Evolutionary conservation across 2,113 vertebrate genomes (phyloP).

Genomic region (Cebus imitator): DNA sequence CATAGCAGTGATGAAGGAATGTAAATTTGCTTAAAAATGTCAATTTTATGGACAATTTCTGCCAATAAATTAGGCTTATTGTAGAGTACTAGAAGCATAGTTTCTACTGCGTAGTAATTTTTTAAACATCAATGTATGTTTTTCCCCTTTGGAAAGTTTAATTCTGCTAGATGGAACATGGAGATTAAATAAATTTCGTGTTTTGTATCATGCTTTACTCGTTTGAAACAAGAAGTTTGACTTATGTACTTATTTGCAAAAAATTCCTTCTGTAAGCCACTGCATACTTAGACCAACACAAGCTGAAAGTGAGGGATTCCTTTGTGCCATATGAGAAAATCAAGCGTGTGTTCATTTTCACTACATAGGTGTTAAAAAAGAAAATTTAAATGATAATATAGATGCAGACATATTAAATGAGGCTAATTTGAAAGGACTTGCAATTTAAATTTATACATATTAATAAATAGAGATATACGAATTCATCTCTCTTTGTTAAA

Average conservation of each 20-base stretch:
- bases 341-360: background rate
- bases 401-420: background rate
- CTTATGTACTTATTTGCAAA: background rate
- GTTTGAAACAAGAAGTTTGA: background rate
- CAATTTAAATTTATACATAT: background rate
- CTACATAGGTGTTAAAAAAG: background rate
- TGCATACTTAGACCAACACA: background rate
- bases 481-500: background rate
- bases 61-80: conserved; percentile 28
- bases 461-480: background rate
- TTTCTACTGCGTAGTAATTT: background rate
- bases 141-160: conserved; percentile 1
- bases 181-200: conserved; percentile 7
- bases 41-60: background rate
- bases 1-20: background rate
- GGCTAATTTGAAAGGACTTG: background rate
- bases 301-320: background rate
- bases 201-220: background rate
- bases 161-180: background rate
- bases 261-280: background rate
- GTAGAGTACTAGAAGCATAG: background rate
- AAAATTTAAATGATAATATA: background rate
- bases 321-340: background rate
- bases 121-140: conserved; percentile 24
- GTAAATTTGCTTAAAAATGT: conserved; percentile 33